Evolutionary conservation across 2,797 vertebrate genomes (phyloP).

Genomic region (Catostomus latipinnis): DNA sequence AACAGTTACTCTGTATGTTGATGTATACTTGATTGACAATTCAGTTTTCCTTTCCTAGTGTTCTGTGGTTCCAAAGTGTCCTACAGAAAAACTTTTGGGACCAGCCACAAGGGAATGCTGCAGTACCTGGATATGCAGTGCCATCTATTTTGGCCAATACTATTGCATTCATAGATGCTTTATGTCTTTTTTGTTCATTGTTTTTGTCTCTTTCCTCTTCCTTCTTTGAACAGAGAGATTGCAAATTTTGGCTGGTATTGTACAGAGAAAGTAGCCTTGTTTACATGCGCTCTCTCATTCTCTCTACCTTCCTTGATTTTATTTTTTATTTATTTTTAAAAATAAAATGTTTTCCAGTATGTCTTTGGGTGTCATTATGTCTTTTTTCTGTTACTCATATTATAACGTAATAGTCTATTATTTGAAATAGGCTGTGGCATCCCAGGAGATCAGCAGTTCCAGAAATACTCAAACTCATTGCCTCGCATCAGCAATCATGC

Average conservation of each 20-base stretch:
- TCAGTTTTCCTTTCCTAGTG: conserved; percentile 65
- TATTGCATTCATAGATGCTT: conserved; percentile 47
- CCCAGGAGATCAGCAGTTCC: not conserved
- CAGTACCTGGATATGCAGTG: conserved; percentile 71
- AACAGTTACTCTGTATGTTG: conserved; percentile 32
- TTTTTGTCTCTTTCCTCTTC: conserved; percentile 44
- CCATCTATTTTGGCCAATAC: conserved; percentile 52
- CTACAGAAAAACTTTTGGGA: conserved; percentile 78
- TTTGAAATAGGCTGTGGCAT: not conserved
- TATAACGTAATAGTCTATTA: not conserved
- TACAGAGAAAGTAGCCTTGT: conserved; percentile 96
- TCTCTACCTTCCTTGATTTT: conserved; percentile 47
- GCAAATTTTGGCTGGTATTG: conserved; percentile 85
- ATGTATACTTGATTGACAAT: conserved; percentile 68
- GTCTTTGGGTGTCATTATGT: conserved; percentile 72
- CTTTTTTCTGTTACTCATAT: not conserved
- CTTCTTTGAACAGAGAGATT: conserved; percentile 43
- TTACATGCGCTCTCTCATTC: conserved; percentile 80
- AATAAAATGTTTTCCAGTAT: conserved; percentile 68
- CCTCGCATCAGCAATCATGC: too few species aligned
- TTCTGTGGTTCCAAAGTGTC: conserved; percentile 64
- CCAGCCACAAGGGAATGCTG: conserved; percentile 70
- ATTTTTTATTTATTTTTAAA: conserved; percentile 52
- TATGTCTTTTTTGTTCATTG: conserved; percentile 55
- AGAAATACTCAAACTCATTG: too few species aligned